phyloP scores from a whole-genome alignment of 2,888 invertebrate genomes.

The Callyntrura sp. region DNA sequence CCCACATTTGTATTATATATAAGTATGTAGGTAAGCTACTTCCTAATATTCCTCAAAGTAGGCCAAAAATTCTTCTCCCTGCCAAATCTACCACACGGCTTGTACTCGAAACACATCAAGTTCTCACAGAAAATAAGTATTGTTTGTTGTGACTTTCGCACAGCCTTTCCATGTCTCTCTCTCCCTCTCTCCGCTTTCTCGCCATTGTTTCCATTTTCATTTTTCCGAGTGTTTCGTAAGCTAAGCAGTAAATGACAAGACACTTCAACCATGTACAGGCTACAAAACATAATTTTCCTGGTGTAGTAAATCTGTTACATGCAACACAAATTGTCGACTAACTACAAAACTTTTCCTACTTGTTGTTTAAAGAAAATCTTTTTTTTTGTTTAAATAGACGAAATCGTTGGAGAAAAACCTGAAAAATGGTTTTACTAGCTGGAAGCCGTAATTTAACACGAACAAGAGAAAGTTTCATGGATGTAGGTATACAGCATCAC shows the following conservation, averaged over 20 bases:
- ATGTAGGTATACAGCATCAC: slow-evolving; percentile 12
- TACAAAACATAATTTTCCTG: not conserved
- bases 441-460: not conserved
- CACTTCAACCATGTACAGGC: no score
- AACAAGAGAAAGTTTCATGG: slow-evolving; percentile 20
- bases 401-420: not conserved
- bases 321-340: not conserved
- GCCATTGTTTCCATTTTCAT: no score
- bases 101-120: no score
- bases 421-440: not conserved
- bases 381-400: not conserved
- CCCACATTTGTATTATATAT: not conserved
- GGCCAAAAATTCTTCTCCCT: not conserved
- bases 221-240: no score
- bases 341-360: not conserved
- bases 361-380: not conserved
- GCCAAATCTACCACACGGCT: no score
- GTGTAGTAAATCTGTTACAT: slow-evolving; percentile 3
- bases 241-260: no score
- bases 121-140: no score
- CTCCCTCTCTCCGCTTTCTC: not conserved
- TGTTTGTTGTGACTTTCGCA: not conserved
- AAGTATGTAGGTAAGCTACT: not conserved
- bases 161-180: not conserved
- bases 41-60: not conserved